Base-by-base conservation (phyloP, 2,113 vertebrate genomes). In the Dromas ardeola region DNA sequence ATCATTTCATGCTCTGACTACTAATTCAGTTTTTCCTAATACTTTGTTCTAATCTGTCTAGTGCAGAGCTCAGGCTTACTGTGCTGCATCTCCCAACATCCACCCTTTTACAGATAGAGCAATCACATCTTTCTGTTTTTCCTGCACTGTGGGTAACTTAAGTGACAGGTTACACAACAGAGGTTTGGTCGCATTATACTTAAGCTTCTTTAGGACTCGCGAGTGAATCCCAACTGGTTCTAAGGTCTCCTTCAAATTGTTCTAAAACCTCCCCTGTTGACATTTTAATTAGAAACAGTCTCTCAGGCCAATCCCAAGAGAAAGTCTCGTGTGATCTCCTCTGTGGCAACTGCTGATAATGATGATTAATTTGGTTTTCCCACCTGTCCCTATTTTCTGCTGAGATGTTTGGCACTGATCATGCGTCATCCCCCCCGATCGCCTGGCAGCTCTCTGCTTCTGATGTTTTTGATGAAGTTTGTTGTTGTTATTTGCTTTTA, bases 281-380 rank as follows among this genome's bases (percentile, higher is more conserved):
- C 90, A 88, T 87, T 94, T 96, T 91, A 93, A 95, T 96, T 91
- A 76, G 90, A 93, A 85, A 52, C 43, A 12, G 0, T 53, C 66
- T 92, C 84, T 88, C 77, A 42, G 65, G 91, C 50, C 80, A 36
- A 77, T 94, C 92, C 85, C 87, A 83, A 73, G 95, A 90, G 92
- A 94, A 79, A 82, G 40, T 83, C 90, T 93, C 7, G 7, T 86
- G 61, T 69, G 93, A 83, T 89, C 61, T 94, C 69, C 69, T 87
- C 47, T 92, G 82, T 90, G 86, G 83, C 65, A 94, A 45, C 18
- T 90, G 86, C 94, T 92, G 86, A 92, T 97, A 94, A 81, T 36
- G 59, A 92, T 93, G 86, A 97, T 96, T 96, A 93, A 96, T 96
- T 92, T 84, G 83, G 50, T 88, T 95, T 97, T 93, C 97, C 94